These are phyloP conservation scores for Hirudinaria manillensis DNA, from an alignment of 2,888 invertebrate genomes.

Conservation along the genomic window DNA sequence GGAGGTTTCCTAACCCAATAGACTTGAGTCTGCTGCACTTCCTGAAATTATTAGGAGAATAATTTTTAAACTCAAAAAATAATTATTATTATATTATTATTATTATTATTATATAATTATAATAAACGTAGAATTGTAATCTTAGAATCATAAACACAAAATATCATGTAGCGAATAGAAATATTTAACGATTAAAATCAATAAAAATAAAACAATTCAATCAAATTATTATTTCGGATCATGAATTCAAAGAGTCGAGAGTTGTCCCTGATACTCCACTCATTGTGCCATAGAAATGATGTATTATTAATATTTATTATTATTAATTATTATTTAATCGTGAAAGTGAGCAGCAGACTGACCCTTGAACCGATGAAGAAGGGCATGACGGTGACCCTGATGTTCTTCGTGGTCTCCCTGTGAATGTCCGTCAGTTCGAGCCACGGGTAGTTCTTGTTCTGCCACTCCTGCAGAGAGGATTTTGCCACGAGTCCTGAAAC, in stretches of 20 bases:
- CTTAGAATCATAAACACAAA: too few relatives aligned
- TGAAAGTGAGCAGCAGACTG: conserved; percentile 14
- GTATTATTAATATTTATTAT: too few relatives aligned
- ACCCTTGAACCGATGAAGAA: conserved; percentile 62
- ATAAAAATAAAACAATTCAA: too few relatives aligned
- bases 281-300: too few relatives aligned
- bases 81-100: too few relatives aligned
- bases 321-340: not conserved
- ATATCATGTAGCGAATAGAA: too few relatives aligned
- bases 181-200: too few relatives aligned
- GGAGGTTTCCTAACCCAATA: conserved; percentile 69
- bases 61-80: not conserved
- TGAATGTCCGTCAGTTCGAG: conserved; percentile 91
- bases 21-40: conserved; percentile 75
- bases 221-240: too few relatives aligned
- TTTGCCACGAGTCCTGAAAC: conserved; percentile 28
- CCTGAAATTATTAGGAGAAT: conserved; percentile 43
- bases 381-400: conserved; percentile 93
- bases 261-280: too few relatives aligned
- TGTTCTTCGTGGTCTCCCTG: conserved; percentile 90
- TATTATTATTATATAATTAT: too few relatives aligned
- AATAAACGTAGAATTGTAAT: too few relatives aligned
- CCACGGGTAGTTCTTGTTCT: conserved; percentile 95
- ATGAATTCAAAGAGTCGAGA: not conserved
- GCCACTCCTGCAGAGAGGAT: conserved; percentile 63